These are phyloP conservation scores for Daktulosphaira vitifoliae DNA, from an alignment of 1,140 invertebrate species.

Conservation along the genomic window DNA sequence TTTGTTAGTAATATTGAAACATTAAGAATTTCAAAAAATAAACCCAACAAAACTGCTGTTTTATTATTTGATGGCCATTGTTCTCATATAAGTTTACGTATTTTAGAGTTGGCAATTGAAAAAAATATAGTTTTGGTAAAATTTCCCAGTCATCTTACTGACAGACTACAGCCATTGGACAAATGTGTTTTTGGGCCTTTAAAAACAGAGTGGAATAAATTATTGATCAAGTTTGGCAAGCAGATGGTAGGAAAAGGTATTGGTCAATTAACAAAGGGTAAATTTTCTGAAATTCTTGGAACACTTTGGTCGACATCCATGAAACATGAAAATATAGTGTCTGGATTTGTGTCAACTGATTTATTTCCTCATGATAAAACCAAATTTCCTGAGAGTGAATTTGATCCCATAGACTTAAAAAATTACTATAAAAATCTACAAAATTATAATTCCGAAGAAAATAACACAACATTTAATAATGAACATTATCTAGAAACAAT, in stretches of 20 bases:
- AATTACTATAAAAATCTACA: no score
- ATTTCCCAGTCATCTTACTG: constrained; percentile 41
- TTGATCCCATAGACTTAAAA: not conserved
- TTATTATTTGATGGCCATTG: constrained; percentile 38
- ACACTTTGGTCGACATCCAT: constrained; percentile 29
- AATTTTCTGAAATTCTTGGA: constrained; percentile 38
- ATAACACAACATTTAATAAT: no score
- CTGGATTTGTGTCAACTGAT: constrained; percentile 1
- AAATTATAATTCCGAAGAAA: no score
- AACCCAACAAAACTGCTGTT: not conserved
- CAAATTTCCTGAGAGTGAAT: constrained; percentile 1
- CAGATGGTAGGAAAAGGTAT: constrained; percentile 32
- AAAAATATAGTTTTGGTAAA: constrained; percentile 39
- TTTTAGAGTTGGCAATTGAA: constrained; percentile 37
- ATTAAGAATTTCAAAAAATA: not conserved
- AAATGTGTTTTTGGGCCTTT: constrained; percentile 41
- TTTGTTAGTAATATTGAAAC: constrained; percentile 11
- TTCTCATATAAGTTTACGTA: constrained; percentile 38
- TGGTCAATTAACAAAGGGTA: constrained; percentile 36
- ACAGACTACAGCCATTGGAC: constrained; percentile 40
- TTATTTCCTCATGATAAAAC: constrained; percentile 1
- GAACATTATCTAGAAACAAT: no score
- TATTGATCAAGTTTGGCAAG: constrained; percentile 37
- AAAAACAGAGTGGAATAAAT: constrained; percentile 40
- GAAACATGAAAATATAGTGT: constrained; percentile 3